A percentile compares a stretch with the other conserved stretches of the same genome.
phyloP scores from a whole-genome alignment of 2,797 vertebrate genomes.

The Halcyon smyrnensis region DNA sequence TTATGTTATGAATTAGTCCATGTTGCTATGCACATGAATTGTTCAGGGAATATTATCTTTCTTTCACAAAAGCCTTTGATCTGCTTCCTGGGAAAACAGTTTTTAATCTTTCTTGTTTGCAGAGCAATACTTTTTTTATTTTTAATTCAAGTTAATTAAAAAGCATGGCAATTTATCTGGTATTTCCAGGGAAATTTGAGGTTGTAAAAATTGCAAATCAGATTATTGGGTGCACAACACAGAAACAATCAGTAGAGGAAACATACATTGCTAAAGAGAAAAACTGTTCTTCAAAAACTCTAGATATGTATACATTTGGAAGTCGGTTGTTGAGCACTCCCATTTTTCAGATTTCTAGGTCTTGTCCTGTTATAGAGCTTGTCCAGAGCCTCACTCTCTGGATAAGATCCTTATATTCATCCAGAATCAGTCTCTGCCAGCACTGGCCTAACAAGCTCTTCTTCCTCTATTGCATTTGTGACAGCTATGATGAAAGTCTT shows the following conservation, averaged over 20 bases:
- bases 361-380: not conserved
- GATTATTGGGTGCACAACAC: not conserved
- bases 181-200: not conserved
- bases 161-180: not conserved
- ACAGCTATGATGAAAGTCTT: not conserved
- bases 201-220: not conserved
- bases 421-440: not conserved
- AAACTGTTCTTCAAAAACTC: not conserved
- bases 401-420: not conserved
- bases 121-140: not conserved
- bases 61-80: not conserved
- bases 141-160: not conserved
- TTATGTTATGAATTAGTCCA: not conserved
- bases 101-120: not conserved
- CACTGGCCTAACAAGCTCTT: not conserved
- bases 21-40: not conserved
- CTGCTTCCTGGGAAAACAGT: not conserved
- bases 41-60: not conserved
- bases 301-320: not conserved
- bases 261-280: not conserved
- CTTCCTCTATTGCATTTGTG: not conserved
- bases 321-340: not conserved
- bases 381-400: not conserved
- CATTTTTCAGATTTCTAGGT: not conserved
- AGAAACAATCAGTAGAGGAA: not conserved